Evolutionary conservation across 2,888 invertebrate species (phyloP).

Genomic region (Neocrepidodera transversa): DNA sequence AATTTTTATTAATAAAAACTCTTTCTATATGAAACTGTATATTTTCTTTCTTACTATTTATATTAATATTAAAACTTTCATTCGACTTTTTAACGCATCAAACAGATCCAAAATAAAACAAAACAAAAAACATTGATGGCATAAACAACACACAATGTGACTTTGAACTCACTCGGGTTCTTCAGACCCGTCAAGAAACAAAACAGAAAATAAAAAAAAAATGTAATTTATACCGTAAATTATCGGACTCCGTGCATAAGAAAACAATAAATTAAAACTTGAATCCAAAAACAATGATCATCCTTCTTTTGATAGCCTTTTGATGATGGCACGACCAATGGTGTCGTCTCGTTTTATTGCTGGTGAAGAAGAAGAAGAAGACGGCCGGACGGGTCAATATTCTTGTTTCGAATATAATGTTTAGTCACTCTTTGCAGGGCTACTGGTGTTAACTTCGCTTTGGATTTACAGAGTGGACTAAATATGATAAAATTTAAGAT

Average conservation of each 20-base stretch:
- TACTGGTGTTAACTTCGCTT: slow-evolving; percentile 37
- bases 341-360: slow-evolving; percentile 17
- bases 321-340: slow-evolving; percentile 32
- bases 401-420: slow-evolving; percentile 35
- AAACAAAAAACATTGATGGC: slow-evolving; percentile 24
- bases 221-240: slow-evolving; percentile 34
- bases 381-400: slow-evolving; percentile 31
- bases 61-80: slow-evolving; percentile 14
- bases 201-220: slow-evolving; percentile 28
- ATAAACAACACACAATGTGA: slow-evolving; percentile 22
- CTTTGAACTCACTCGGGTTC: slow-evolving; percentile 31
- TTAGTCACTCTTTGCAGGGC: slow-evolving; percentile 23
- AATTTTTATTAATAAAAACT: too few relatives aligned
- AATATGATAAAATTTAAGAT: too few relatives aligned
- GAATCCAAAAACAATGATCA: slow-evolving; percentile 40
- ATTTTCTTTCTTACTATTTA: too few relatives aligned
- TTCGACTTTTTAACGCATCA: slow-evolving; percentile 32
- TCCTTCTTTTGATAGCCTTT: slow-evolving; percentile 37
- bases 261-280: slow-evolving; percentile 39
- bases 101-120: slow-evolving; percentile 20
- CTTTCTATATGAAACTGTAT: too few relatives aligned
- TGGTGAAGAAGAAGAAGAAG: slow-evolving; percentile 18
- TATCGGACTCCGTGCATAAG: slow-evolving; percentile 36
- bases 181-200: slow-evolving; percentile 25
- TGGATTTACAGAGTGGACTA: neutral